phyloP scores from a whole-genome alignment of 2,113 vertebrate genomes.

The Neogobius melanostomus region DNA sequence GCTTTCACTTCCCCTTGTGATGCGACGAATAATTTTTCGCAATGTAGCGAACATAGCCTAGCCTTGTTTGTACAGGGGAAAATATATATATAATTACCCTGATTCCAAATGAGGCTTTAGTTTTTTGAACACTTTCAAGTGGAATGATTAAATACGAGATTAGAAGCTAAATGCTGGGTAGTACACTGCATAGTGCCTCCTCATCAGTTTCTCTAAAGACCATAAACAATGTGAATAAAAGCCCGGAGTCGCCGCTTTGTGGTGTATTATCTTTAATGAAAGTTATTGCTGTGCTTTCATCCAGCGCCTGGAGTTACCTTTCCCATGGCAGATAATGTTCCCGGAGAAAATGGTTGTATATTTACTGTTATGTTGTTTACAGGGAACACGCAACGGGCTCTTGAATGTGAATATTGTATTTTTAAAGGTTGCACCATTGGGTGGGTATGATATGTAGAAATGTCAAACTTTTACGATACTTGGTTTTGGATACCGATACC shows the following conservation, averaged over 20 bases:
- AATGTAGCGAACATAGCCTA: conserved; percentile 19
- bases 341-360: conserved; percentile 31
- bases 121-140: conserved; percentile 53
- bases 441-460: not conserved
- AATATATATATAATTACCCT: conserved; percentile 19
- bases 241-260: conserved; percentile 24
- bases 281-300: conserved; percentile 29
- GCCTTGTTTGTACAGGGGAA: conserved; percentile 24
- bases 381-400: not conserved
- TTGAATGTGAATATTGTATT: not conserved
- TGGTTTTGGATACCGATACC: not conserved
- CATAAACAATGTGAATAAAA: conserved; percentile 48
- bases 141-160: conserved; percentile 57
- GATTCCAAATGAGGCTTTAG: conserved; percentile 35
- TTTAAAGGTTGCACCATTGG: not conserved
- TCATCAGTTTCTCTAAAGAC: conserved; percentile 46
- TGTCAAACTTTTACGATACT: not conserved
- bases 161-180: conserved; percentile 43
- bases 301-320: not conserved
- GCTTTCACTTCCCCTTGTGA: conserved; percentile 23
- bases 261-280: conserved; percentile 43
- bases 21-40: conserved; percentile 27
- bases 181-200: conserved; percentile 30
- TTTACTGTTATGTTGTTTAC: conserved; percentile 15
- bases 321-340: conserved; percentile 18